Evolutionary conservation across 2,888 invertebrate genomes (phyloP).

Genomic region (Drosophila ezoana): DNA sequence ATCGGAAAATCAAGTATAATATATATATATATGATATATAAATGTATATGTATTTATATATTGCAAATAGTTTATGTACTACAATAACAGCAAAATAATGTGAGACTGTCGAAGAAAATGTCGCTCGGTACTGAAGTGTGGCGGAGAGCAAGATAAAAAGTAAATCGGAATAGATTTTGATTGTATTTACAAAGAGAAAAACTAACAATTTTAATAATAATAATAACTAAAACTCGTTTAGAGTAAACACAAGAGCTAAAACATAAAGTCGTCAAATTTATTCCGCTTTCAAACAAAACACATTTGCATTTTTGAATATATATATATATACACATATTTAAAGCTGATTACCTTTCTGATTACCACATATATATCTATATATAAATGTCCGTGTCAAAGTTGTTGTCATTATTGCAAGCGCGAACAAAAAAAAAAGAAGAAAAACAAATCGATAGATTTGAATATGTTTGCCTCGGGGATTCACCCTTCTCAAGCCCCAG

Average conservation of each 20-base stretch:
- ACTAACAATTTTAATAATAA: conserved; percentile 44
- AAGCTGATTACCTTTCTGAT: conserved; percentile 32
- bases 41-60: conserved; percentile 5
- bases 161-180: conserved; percentile 58
- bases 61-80: conserved; percentile 32
- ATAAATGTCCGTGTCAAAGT: conserved; percentile 24
- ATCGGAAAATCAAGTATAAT: conserved; percentile 14
- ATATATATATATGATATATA: conserved; percentile 11
- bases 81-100: conserved; percentile 75
- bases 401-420: conserved; percentile 16
- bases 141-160: conserved; percentile 15
- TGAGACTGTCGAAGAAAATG: conserved; percentile 63
- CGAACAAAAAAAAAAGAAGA: conserved; percentile 5
- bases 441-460: conserved; percentile 5
- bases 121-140: conserved; percentile 13
- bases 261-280: conserved; percentile 18
- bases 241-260: conserved; percentile 40
- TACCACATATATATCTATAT: conserved; percentile 14
- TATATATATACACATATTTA: conserved; percentile 14
- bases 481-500: not conserved
- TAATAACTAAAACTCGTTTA: conserved; percentile 46
- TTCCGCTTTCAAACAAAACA: conserved; percentile 16
- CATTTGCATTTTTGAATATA: conserved; percentile 35
- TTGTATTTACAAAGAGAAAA: conserved; percentile 65
- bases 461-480: conserved; percentile 1